Evolutionary conservation across 2,113 vertebrate genomes (phyloP).

Genomic region (Poicephalus gulielmi): DNA sequence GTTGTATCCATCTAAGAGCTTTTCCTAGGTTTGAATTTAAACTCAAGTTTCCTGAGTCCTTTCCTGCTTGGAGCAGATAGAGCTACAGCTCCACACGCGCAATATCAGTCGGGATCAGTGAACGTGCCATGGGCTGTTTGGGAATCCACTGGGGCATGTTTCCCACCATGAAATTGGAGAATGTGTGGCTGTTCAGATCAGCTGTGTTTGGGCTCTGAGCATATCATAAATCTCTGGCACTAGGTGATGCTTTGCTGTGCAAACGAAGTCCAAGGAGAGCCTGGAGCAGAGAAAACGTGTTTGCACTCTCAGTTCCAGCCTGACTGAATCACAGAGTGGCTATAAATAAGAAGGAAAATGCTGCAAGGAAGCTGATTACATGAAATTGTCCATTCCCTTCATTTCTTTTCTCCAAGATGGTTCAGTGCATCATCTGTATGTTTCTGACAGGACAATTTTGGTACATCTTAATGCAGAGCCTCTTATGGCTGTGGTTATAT

Average conservation of each 20-base stretch:
- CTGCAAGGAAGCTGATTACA: constrained; percentile 41
- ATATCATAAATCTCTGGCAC: constrained; percentile 9
- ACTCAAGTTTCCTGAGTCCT: not conserved
- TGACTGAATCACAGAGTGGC: constrained; percentile 25
- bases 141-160: not conserved
- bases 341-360: constrained; percentile 59
- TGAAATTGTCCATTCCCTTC: constrained; percentile 37
- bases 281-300: constrained; percentile 31
- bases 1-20: not conserved
- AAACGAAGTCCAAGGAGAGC: constrained; percentile 53
- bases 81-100: not conserved
- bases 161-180: not conserved
- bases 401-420: constrained; percentile 14
- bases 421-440: constrained; percentile 17
- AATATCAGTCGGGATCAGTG: not conserved
- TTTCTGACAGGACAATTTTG: not conserved
- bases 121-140: not conserved
- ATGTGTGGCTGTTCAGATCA: constrained; percentile 20
- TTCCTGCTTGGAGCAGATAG: not conserved
- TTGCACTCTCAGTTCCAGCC: constrained; percentile 42
- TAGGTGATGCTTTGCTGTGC: constrained; percentile 35
- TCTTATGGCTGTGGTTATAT: not conserved
- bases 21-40: not conserved
- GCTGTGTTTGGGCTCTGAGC: constrained; percentile 20
- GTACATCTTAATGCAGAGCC: not conserved